Evolutionary conservation across 2,113 vertebrate species (phyloP).

Genomic region (Heteronetta atricapilla): DNA sequence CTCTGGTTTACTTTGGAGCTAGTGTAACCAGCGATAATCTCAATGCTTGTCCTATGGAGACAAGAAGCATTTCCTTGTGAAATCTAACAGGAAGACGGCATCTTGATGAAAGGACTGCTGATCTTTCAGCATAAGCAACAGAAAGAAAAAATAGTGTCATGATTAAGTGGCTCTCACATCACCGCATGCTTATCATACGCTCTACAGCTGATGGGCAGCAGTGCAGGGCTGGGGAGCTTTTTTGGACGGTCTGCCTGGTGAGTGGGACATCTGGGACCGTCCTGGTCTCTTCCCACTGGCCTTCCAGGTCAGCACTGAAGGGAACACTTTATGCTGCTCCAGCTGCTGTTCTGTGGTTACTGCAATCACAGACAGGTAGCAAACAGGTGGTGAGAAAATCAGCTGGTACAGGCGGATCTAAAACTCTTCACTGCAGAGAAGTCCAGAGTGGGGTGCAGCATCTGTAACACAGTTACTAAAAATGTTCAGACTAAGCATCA

Average conservation of each 20-base stretch:
- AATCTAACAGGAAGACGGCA: slow-evolving; percentile 52
- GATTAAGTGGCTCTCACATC: neutral
- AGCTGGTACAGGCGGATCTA: neutral
- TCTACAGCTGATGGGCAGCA: neutral
- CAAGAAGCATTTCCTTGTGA: slow-evolving; percentile 20
- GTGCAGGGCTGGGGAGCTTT: neutral
- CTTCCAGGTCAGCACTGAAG: neutral
- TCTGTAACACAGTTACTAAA: neutral
- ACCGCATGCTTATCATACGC: neutral
- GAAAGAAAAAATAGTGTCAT: rapidly evolving
- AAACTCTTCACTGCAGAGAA: neutral
- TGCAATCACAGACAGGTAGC: neutral
- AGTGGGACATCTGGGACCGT: neutral
- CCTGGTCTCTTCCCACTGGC: neutral
- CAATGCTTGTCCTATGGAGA: neutral
- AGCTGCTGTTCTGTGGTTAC: neutral
- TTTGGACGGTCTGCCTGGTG: neutral
- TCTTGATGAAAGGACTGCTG: neutral
- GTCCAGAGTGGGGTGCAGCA: neutral
- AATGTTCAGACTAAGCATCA: neutral
- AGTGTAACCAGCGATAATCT: neutral
- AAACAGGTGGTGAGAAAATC: neutral
- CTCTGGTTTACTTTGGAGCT: slow-evolving; percentile 32
- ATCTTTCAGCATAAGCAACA: neutral
- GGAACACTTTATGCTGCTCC: neutral